A percentile compares a stretch with the other conserved stretches of the same genome.
phyloP scores from a whole-genome alignment of 2,797 vertebrate genomes.

The Synanceia verrucosa region DNA sequence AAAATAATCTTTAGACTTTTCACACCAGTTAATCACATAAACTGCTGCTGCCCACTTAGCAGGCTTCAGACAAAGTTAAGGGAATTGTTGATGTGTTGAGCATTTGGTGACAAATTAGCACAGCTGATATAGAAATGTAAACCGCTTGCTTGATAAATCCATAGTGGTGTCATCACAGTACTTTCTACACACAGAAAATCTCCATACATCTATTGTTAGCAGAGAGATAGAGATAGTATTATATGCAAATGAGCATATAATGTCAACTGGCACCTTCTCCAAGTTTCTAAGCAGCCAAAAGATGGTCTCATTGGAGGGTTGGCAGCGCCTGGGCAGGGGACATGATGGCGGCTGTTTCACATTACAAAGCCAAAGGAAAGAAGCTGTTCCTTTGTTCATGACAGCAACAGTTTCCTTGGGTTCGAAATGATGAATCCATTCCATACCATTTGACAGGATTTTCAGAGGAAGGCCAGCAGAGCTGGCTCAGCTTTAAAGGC shows the following conservation, averaged over 20 bases:
- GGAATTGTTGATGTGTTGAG: slow-evolving; percentile 20
- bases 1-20: neutral
- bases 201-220: slow-evolving; percentile 16
- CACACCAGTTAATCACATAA: slow-evolving; percentile 9
- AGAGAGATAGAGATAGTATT: slow-evolving; percentile 21
- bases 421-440: slow-evolving; percentile 37
- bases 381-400: slow-evolving; percentile 43
- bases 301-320: slow-evolving; percentile 15
- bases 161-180: slow-evolving; percentile 1
- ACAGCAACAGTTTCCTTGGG: slow-evolving; percentile 35
- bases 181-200: neutral
- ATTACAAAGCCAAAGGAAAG: slow-evolving; percentile 44
- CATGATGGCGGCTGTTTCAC: slow-evolving; percentile 14
- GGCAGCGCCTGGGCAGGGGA: slow-evolving; percentile 42
- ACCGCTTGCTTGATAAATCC: slow-evolving; percentile 8
- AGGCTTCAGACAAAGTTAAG: slow-evolving; percentile 16
- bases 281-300: slow-evolving; percentile 22
- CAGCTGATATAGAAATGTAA: slow-evolving; percentile 15
- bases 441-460: slow-evolving; percentile 31
- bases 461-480: slow-evolving; percentile 17
- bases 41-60: slow-evolving; percentile 26
- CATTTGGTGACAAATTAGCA: slow-evolving; percentile 27
- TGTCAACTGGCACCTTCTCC: slow-evolving; percentile 29
- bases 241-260: slow-evolving; percentile 50
- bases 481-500: slow-evolving; percentile 27